phyloP scores from a whole-genome alignment of 2,888 invertebrate genomes.

The Bombylius discolor region DNA sequence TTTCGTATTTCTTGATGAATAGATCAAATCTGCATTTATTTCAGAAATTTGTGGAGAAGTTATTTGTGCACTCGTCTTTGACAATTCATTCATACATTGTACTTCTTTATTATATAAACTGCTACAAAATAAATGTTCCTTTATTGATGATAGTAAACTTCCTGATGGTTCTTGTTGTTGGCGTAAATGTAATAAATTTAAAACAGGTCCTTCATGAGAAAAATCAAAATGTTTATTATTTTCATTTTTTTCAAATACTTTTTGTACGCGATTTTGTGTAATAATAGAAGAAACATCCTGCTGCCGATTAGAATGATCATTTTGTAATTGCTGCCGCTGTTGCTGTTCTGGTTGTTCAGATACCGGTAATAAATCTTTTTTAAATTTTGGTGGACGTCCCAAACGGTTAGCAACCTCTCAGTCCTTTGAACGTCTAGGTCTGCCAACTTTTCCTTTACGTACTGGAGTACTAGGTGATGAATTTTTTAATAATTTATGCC shows the following conservation, averaged over 20 bases:
- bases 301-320: not conserved
- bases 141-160: constrained; percentile 5
- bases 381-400: constrained; percentile 22
- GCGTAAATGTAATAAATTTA: not conserved
- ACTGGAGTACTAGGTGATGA: constrained; percentile 51
- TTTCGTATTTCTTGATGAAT: too few relatives aligned
- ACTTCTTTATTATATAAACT: constrained; percentile 17
- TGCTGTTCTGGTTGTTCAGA: not conserved
- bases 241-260: not conserved
- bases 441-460: constrained; percentile 67
- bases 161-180: not conserved
- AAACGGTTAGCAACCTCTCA: constrained; percentile 39
- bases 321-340: not conserved
- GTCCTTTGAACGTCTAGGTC: constrained; percentile 74
- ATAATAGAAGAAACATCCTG: too few relatives aligned
- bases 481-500: constrained; percentile 71
- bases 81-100: constrained; percentile 1
- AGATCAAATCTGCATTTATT: too few relatives aligned
- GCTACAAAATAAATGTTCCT: constrained; percentile 18
- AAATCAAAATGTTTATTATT: not conserved
- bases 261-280: too few relatives aligned
- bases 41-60: too few relatives aligned
- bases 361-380: constrained; percentile 14
- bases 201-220: not conserved
- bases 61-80: too few relatives aligned